Percentiles rank a stretch among this genome's conserved stretches.
phyloP scores from a whole-genome alignment of 2,888 invertebrate species.

The Octodonta nipae region DNA sequence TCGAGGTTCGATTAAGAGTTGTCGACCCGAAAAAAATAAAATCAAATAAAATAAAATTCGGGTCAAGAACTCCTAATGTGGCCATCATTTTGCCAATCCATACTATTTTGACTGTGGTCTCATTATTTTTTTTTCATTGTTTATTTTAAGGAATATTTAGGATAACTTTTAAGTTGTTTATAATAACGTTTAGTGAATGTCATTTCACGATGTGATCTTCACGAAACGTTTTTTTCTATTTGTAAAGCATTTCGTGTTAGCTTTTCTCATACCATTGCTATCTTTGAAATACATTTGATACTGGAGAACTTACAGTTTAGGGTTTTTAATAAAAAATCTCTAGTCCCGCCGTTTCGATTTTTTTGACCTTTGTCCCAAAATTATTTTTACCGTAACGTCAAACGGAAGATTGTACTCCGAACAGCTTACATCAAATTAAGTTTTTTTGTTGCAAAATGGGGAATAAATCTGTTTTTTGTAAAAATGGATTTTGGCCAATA shows the following conservation, averaged over 20 bases:
- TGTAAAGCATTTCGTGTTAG: conserved; percentile 42
- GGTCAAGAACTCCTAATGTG: conserved; percentile 22
- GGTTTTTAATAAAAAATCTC: conserved; percentile 45
- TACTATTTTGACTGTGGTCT: conserved; percentile 32
- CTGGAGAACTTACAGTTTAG: conserved; percentile 45
- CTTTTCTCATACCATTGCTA: conserved; percentile 38
- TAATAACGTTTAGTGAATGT: conserved; percentile 8
- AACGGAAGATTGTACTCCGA: too few species aligned
- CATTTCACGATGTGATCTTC: conserved; percentile 12
- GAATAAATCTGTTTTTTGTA: too few species aligned
- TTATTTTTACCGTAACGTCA: background rate
- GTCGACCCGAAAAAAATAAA: too few species aligned
- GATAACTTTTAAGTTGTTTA: conserved; percentile 22
- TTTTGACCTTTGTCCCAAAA: conserved; percentile 15
- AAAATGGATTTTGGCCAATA: too few species aligned
- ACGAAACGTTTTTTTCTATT: conserved; percentile 14
- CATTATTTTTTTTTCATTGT: conserved; percentile 27
- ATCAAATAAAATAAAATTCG: background rate
- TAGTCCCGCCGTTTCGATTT: conserved; percentile 48
- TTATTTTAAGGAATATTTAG: conserved; percentile 26
- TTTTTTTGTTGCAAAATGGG: too few species aligned
- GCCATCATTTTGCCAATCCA: conserved; percentile 21
- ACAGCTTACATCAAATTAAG: too few species aligned
- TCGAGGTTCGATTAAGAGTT: too few species aligned
- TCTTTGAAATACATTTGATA: conserved; percentile 43